Base-by-base conservation (phyloP, 2,113 vertebrate species). In the Eulacestoma nigropectus region DNA sequence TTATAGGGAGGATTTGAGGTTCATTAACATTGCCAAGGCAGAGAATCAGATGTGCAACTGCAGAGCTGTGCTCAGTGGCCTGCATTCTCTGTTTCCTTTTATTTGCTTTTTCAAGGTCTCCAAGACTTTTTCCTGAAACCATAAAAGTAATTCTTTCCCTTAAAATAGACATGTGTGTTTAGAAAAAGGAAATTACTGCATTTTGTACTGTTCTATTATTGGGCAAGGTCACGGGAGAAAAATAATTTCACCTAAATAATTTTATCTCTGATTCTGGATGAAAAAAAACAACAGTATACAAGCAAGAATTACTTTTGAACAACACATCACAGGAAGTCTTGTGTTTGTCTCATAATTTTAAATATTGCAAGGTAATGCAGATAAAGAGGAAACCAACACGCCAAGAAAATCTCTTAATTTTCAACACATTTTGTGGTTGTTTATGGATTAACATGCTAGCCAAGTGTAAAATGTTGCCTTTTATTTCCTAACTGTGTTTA, bases 1-100 rank as follows among this genome's bases (percentile, higher is more conserved):
- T 99, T 99, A 99, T 98, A 98, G 98, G 97, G 98, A 99, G 99
- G 99, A 99, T 99, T 99, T 99, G 98, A 98, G 99, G 99, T 99
- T 99, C 99, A 99, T 99, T 99, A 99, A 98, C 98, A 98, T 98
- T 98, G 98, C 98, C 98, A 98, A 98, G 98, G 98, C 98, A 98
- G 98, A 98, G 98, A 98, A 98, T 99, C 98, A 98, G 98, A 98
- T 98, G 98, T 98, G 98, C 98, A 98, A 99, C 98, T 98, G 98
- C 98, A 98, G 97, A 97, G 98, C 97, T 97, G 95, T 97, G 98
- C 98, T 98, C 98, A 98, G 98, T 98, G 98, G 98, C 98, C 98
- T 98, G 98, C 96, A 97, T 98, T 98, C 97, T 98, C 95, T 53
- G 97, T 97, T 98, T 98, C 97, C 96, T 98, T 98, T 97, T 96